Conservation (phyloP, 2,113 vertebrate species). For the Sorex araneus region DNA sequence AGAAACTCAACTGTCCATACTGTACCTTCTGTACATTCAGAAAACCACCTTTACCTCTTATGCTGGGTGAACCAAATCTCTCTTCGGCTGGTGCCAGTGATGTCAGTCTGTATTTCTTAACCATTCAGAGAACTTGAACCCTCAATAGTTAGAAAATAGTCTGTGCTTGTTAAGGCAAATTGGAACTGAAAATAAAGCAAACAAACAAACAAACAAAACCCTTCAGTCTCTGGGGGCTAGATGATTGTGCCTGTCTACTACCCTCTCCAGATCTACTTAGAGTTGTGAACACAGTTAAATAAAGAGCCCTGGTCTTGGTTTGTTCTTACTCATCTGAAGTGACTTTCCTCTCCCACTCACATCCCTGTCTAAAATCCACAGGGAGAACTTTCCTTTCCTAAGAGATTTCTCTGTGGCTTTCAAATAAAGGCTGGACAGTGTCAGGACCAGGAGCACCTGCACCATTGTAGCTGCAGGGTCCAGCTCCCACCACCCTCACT, state of each 20-base stretch:
- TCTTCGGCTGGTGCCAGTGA: background rate
- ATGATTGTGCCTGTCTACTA: too few relatives aligned
- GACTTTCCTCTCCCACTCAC: background rate
- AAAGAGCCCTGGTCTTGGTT: accelerated
- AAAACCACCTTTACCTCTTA: background rate
- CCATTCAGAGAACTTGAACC: background rate
- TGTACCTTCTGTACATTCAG: background rate
- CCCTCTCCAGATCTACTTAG: background rate
- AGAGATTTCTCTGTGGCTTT: constrained; percentile 27
- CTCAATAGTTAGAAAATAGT: background rate
- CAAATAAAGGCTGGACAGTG: constrained; percentile 35
- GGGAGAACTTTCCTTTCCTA: constrained; percentile 8
- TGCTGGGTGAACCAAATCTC: background rate
- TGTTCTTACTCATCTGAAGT: background rate
- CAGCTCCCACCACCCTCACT: constrained; percentile 75
- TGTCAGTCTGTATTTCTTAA: background rate
- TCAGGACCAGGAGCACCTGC: background rate
- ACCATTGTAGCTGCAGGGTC: constrained; percentile 49
- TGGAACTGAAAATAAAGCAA: background rate
- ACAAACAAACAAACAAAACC: background rate
- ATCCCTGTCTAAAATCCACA: background rate
- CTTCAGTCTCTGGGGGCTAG: background rate
- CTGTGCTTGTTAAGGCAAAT: background rate
- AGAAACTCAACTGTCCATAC: background rate
- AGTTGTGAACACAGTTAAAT: background rate